Conservation (phyloP, 2,113 vertebrate species). For the Aix galericulata region DNA sequence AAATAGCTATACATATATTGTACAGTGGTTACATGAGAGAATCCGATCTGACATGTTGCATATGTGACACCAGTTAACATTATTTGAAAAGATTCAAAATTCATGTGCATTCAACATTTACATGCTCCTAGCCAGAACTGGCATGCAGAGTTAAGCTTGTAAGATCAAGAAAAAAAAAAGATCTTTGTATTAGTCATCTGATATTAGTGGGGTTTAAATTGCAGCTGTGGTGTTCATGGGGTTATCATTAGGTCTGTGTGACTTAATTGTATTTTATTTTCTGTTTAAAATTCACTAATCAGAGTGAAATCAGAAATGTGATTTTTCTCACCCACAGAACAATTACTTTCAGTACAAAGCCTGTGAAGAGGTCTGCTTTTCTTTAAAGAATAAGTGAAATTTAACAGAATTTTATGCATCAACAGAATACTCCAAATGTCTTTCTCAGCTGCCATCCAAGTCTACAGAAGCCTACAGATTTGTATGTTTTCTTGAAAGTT, state of each 20-base stretch:
- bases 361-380: not conserved
- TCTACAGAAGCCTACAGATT: not conserved
- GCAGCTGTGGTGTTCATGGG: not conserved
- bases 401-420: not conserved
- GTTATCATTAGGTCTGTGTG: not conserved
- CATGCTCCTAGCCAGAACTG: not conserved
- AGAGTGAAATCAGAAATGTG: not conserved
- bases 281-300: not conserved
- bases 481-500: not conserved
- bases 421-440: not conserved
- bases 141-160: not conserved
- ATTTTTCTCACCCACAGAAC: not conserved
- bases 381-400: not conserved
- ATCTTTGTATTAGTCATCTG: not conserved
- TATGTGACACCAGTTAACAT: not conserved
- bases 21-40: not conserved
- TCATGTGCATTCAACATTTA: not conserved
- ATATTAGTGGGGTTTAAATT: not conserved
- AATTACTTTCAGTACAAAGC: not conserved
- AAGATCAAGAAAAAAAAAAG: not conserved
- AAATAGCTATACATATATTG: not conserved
- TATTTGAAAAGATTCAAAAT: not conserved
- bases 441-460: not conserved
- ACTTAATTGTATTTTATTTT: not conserved
- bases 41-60: not conserved